phyloP scores from a whole-genome alignment of 2,113 vertebrate genomes.

The Notothenia rossii region DNA sequence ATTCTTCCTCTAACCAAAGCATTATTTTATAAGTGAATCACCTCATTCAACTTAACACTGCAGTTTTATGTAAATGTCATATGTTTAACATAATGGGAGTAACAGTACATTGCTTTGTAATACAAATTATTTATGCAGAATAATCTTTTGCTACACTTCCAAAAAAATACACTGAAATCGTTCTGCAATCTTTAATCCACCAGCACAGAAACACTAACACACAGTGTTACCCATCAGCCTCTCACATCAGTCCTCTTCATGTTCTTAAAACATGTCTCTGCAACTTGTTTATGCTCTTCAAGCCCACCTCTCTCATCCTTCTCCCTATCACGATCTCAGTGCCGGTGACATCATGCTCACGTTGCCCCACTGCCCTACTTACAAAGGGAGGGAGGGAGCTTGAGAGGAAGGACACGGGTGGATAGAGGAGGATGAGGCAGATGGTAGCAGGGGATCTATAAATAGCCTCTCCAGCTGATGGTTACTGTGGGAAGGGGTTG shows the following conservation, averaged over 20 bases:
- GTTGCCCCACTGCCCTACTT: slow-evolving; percentile 87
- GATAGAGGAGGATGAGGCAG: slow-evolving; percentile 76
- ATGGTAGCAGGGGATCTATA: slow-evolving; percentile 78
- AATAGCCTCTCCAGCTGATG: slow-evolving; percentile 84
- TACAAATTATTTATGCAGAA: not conserved
- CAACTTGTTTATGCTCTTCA: slow-evolving; percentile 20
- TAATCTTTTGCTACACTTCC: not conserved
- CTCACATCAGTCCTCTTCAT: slow-evolving; percentile 29
- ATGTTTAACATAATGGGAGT: not conserved
- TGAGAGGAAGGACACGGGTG: slow-evolving; percentile 67
- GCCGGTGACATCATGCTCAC: slow-evolving; percentile 77
- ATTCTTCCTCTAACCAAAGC: slow-evolving; percentile 54
- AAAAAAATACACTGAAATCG: slow-evolving; percentile 7
- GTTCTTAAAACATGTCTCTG: slow-evolving; percentile 29
- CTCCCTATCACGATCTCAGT: slow-evolving; percentile 53
- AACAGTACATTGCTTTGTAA: not conserved
- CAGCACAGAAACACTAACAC: not conserved
- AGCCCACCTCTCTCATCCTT: slow-evolving; percentile 55
- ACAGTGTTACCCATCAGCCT: slow-evolving; percentile 4
- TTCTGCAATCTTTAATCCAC: slow-evolving; percentile 4
- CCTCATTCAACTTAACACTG: slow-evolving; percentile 14
- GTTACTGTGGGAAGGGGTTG: slow-evolving; percentile 70
- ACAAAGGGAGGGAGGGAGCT: slow-evolving; percentile 65
- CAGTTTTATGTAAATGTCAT: slow-evolving; percentile 5
- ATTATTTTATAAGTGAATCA: slow-evolving; percentile 31